Evolutionary conservation across 2,797 vertebrate species (phyloP), one percentile per base, ranked within the genome.

Genomic region (Epinephelus awoara): DNA sequence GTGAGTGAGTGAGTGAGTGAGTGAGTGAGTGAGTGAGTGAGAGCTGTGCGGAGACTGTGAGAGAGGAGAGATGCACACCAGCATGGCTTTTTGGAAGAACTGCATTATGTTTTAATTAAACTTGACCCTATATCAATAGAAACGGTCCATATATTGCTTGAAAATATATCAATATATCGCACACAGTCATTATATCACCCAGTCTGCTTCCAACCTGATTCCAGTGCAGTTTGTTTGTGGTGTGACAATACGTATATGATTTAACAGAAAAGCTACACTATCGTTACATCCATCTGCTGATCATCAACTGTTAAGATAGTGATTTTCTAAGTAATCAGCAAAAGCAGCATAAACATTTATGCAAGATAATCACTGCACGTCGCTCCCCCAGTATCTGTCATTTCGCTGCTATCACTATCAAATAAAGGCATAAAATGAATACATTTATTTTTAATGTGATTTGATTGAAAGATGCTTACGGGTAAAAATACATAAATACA

Each of bases 331-430:
- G 25, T 21, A 4, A 50, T 49, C 34, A 25, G 15, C 15, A 13
- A 27, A 25, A 18, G 38, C 38, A 55, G 21, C 52, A n/a, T 44
- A 13, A 68, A 68, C 5, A 49, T 64, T 64, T 64, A 11, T 55
- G 34, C 1, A 7, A 19, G 5, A 54, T 19, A 0, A 42, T 18
- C 46, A n/a, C 42, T 61, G 19, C 14, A 10, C 25, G 9, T 63
- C 23, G 23, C n/a, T 15, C 58, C 6, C 23, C 27, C 21, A 62
- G 25, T 44, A 23, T 17, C 5, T 47, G 6, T 65, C 19, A 29
- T 19, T 25, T 14, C 7, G 50, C 19, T 4, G 4, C 8, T 38
- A 21, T 15, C 19, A 27, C 47, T 34, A 17, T 25, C 14, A 3
- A 12, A 63, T 29, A 12, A 63, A 47, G 5, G 3, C 15, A 27